Base-by-base conservation (phyloP, 53 echinoderm and acorn worm species). In the Holothuria leucospilota region DNA sequence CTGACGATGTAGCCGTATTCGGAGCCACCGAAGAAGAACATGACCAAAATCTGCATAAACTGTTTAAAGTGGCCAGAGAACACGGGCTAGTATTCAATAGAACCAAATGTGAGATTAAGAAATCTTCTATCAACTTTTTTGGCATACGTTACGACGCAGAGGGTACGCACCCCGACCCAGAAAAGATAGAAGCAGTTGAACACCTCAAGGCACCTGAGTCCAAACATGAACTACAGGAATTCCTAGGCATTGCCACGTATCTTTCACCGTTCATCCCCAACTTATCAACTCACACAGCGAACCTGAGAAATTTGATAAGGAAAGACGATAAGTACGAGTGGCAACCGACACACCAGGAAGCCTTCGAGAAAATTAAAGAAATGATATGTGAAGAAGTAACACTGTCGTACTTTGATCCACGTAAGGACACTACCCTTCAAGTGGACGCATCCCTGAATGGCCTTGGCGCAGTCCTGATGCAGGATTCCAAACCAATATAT, bases 171-270 rank as follows among this genome's bases (percentile, higher is more conserved):
- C 87, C 91, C 20, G 81, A 90, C 42, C 90, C 86, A 26, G 63
- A 74, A 9, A 87, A 87, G 28, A 75, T 91, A 30, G 63, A 91
- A 14, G 60, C 87, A 21, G 75, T 91, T 34, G 73, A 91, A 59
- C 70, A 62, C 16, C 85, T 85, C 38, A 40, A 84, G 34, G 52
- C 88, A 10, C 91, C 88, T 6, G 51, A 71, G 41, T 70, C 16
- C 28, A 24, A 20, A 61, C 85, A 69, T 72, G 80, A 85, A 13
- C 49, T 88, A n/a, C 88, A 84, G 29, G 70, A 85, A 30, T 88
- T 92, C 86, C 59, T 85, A 59, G 87, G 83, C 29, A 90, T 91
- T 27, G 87, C 84, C 30, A 91, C 87, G 51, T 90, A 91, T 59
- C 82, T 91, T n/a, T n/a, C n/a, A n/a, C n/a, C n/a, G n/a, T n/a